A percentile compares a stretch with the other conserved stretches of the same genome.
Conservation (phyloP, 2,113 vertebrate genomes). For the Rana temporaria region DNA sequence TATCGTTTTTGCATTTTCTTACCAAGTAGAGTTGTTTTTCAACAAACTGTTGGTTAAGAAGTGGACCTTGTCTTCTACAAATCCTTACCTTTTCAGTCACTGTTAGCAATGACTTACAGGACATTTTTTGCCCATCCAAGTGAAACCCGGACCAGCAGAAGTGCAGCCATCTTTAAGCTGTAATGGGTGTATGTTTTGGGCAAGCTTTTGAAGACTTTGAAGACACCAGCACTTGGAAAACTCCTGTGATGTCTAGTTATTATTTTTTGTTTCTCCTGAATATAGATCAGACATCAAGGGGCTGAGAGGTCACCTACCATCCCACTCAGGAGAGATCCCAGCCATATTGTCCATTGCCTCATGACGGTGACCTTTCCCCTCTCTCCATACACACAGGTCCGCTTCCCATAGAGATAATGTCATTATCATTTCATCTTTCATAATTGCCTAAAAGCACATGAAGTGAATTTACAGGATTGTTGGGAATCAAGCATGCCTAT, state of each 20-base stretch:
- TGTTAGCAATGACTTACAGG: background rate
- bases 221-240: conserved; percentile 56
- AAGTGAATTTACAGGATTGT: background rate
- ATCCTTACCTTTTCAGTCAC: background rate
- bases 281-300: conserved; percentile 13
- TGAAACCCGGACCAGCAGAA: background rate
- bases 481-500: background rate
- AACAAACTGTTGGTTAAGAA: conserved; percentile 8
- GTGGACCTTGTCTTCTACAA: background rate
- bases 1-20: background rate
- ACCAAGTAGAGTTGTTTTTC: background rate
- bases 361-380: conserved; percentile 13
- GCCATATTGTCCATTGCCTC: conserved; percentile 14
- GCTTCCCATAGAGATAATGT: background rate
- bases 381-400: background rate
- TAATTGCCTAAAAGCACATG: conserved; percentile 46
- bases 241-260: conserved; percentile 12
- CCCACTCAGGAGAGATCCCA: conserved; percentile 41
- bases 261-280: conserved; percentile 21
- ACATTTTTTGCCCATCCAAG: conserved; percentile 7
- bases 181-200: background rate
- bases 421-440: background rate
- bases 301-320: background rate
- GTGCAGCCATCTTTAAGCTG: background rate
- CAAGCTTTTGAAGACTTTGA: conserved; percentile 30